Percentiles rank a stretch among this genome's conserved stretches.
These are phyloP conservation scores for Clupea harengus DNA, from an alignment of 2,113 vertebrate species.

Conservation along the genomic window DNA sequence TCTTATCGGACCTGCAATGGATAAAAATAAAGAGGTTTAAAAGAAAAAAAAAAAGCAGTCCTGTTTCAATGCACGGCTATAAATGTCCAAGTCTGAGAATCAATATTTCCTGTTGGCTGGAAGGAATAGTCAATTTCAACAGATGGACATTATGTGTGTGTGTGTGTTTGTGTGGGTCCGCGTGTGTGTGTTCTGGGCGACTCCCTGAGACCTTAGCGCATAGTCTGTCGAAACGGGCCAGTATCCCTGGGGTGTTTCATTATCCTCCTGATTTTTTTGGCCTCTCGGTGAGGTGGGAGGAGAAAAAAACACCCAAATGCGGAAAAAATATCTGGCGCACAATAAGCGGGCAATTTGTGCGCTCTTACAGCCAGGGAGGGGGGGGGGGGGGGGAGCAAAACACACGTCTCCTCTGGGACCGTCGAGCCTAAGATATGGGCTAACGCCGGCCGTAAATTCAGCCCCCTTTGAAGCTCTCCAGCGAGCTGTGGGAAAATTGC, in stretches of 20 bases:
- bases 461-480: constrained; percentile 81
- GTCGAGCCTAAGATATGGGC: constrained; percentile 80
- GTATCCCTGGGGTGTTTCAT: constrained; percentile 40
- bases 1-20: constrained; percentile 84
- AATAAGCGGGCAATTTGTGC: constrained; percentile 58
- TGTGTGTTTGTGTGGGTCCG: background rate
- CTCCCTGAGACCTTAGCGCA: background rate
- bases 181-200: background rate
- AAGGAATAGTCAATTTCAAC: constrained; percentile 8
- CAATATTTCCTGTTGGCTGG: background rate
- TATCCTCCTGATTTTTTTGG: constrained; percentile 25
- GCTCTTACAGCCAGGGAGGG: constrained; percentile 62
- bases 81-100: background rate
- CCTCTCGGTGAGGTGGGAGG: background rate
- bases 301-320: background rate
- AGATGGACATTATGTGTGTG: background rate
- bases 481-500: constrained; percentile 83
- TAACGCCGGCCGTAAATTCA: constrained; percentile 82
- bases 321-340: constrained; percentile 31
- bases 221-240: background rate
- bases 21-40: constrained; percentile 37
- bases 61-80: background rate
- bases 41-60: background rate
- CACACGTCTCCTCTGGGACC: constrained; percentile 72
- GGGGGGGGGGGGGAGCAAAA: background rate